phyloP scores from a whole-genome alignment of 92 coral and sea anemone genomes.

The Bergia puertoricense region DNA sequence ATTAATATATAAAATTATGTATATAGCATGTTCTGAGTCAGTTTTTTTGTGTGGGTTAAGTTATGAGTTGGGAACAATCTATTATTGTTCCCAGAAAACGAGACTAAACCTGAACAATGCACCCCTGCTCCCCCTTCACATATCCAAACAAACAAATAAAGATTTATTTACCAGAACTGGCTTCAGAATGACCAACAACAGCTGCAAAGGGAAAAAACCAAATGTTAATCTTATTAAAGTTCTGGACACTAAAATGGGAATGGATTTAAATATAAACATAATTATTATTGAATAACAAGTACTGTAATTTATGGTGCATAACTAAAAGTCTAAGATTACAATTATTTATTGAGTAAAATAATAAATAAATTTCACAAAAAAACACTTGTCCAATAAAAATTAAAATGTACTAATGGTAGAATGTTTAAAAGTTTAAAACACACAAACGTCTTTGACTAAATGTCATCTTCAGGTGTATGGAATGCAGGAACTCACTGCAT shows the following conservation, averaged over 20 bases:
- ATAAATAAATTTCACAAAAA: neutral
- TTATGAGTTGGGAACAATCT: neutral
- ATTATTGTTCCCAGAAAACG: neutral
- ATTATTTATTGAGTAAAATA: too few relatives aligned
- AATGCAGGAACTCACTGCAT: neutral
- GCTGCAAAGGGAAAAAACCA: neutral
- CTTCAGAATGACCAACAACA: neutral
- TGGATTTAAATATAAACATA: neutral
- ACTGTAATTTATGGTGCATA: neutral
- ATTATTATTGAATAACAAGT: neutral
- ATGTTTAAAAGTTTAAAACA: too few relatives aligned
- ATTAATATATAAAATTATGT: too few relatives aligned
- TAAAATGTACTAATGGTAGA: neutral
- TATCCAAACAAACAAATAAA: neutral
- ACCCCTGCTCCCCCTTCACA: neutral
- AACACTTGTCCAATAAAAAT: neutral
- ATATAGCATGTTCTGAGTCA: neutral
- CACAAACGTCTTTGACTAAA: too few relatives aligned
- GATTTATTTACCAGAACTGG: conserved; percentile 24
- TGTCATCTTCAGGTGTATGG: too few relatives aligned
- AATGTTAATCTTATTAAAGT: neutral
- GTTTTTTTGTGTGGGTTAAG: neutral
- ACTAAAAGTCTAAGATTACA: neutral
- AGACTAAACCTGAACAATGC: neutral
- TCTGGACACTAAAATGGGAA: neutral